Conservation (phyloP, 1,140 invertebrate genomes). For the Aphelenchoides avenae region DNA sequence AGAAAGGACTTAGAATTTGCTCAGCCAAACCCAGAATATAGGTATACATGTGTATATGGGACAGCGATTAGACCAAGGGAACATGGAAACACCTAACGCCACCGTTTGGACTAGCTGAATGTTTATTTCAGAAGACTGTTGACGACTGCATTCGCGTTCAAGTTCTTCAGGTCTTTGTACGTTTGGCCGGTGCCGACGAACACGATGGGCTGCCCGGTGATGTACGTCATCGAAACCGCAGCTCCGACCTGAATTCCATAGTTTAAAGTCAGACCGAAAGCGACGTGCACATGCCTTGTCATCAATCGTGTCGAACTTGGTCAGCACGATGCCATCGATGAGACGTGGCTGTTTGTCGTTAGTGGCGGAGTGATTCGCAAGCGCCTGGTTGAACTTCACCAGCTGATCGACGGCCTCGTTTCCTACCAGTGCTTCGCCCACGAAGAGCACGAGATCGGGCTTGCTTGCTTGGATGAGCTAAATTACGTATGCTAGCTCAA, state of each 20-base stretch:
- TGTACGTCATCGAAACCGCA: slow-evolving; percentile 99
- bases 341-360: slow-evolving; percentile 72
- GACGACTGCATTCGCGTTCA: slow-evolving; percentile 95
- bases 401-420: slow-evolving; percentile 99
- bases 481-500: slow-evolving; percentile 23
- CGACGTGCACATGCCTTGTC: slow-evolving; percentile 72
- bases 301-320: slow-evolving; percentile 98
- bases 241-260: slow-evolving; percentile 76
- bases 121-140: slow-evolving; percentile 85
- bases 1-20: no score
- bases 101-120: no score
- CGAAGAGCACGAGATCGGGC: slow-evolving; percentile 94
- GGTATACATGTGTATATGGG: no score
- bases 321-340: slow-evolving; percentile 94
- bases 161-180: slow-evolving; percentile 90
- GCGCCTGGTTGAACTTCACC: slow-evolving; percentile 94
- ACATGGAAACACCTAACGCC: no score
- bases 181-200: slow-evolving; percentile 99
- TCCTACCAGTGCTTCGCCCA: slow-evolving; percentile 97
- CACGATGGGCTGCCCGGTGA: slow-evolving; percentile 97
- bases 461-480: slow-evolving; percentile 76
- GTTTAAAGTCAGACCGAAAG: slow-evolving; percentile 21
- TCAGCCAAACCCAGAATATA: no score
- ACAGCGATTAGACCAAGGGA: no score
- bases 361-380: slow-evolving; percentile 66